Base-by-base conservation (phyloP, 2,888 invertebrate genomes). In the Euplagia quadripunctaria region DNA sequence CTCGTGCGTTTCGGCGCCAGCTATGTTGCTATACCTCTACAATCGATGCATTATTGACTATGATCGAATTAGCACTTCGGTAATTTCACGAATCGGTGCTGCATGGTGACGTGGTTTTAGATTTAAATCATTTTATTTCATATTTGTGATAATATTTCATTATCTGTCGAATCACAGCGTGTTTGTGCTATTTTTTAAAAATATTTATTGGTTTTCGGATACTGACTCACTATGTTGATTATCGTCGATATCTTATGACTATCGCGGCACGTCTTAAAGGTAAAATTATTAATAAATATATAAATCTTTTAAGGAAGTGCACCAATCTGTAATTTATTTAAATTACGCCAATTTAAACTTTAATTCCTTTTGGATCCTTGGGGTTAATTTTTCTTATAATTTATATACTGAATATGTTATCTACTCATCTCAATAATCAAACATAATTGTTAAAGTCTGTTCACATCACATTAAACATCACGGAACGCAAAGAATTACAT, bases 1-100 rank as follows among this genome's bases (percentile, higher is more conserved):
- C 78, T 86, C 87, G 86, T 82, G 87, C 87, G 84, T 80, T 77
- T 79, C 84, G 58, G 49, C 64, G 67, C 79, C 58, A 55, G 61
- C 72, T 70, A 83, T 87, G 82, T 85, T 78, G 78, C 20, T 58
- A 20, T 58, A 58, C 58, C 58, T 58, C 1, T 58, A 79, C 51
- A 51, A 63, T 70, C 79, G 78, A 58, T 58, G 20, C 20, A 31
- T 31, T 12, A 58, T 65, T 65, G 49, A 49, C 16, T 65, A 31
- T 66, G 31, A 66, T 51, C 49, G 49, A 66, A 66, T 61, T 63
- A 64, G 49, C 46, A 51, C 65, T 31, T 20, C 20, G 46, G 16
- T 65, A 68, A 42, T 42, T 68, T 55, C 11, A 42, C 41, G 12
- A 16, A 52, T n/a, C n/a, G 42, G n/a, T 68, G 55, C 55, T 66